Conservation (phyloP, 2,888 invertebrate genomes). For the Octodonta nipae region DNA sequence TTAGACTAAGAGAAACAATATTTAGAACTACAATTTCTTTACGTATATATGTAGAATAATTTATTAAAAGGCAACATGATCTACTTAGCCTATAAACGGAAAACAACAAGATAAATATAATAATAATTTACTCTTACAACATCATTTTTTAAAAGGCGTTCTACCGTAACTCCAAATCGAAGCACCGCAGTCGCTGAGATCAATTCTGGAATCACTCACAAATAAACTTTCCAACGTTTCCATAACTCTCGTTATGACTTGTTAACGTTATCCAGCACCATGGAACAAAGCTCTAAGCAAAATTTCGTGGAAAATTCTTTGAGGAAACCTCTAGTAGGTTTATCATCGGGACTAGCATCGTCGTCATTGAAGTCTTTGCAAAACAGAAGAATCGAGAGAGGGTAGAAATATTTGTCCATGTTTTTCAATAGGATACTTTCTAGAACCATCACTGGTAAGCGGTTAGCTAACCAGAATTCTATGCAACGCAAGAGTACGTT, state of each 20-base stretch:
- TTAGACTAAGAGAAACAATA: no score
- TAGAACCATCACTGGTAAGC: conserved; percentile 31
- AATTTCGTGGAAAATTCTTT: conserved; percentile 37
- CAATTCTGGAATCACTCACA: no score
- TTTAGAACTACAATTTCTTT: no score
- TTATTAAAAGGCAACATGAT: no score
- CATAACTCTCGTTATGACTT: conserved; percentile 31
- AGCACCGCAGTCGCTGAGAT: no score
- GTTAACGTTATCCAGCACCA: conserved; percentile 36
- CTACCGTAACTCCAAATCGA: no score
- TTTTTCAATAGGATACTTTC: conserved; percentile 34
- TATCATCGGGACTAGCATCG: conserved; percentile 17
- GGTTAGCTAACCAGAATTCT: conserved; percentile 34
- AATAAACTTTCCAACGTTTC: no score
- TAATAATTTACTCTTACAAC: no score
- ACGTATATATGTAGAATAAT: no score
- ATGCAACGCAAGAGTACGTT: conserved; percentile 34
- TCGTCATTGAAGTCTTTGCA: conserved; percentile 35
- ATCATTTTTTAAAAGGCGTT: no score
- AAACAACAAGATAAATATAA: no score
- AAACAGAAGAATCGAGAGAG: conserved; percentile 34
- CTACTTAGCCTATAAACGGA: no score
- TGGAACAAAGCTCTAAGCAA: conserved; percentile 36
- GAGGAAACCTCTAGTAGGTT: conserved; percentile 31
- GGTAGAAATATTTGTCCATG: conserved; percentile 37